Conservation (phyloP, 2,888 invertebrate species). For the Sphaerophoria taeniata region DNA sequence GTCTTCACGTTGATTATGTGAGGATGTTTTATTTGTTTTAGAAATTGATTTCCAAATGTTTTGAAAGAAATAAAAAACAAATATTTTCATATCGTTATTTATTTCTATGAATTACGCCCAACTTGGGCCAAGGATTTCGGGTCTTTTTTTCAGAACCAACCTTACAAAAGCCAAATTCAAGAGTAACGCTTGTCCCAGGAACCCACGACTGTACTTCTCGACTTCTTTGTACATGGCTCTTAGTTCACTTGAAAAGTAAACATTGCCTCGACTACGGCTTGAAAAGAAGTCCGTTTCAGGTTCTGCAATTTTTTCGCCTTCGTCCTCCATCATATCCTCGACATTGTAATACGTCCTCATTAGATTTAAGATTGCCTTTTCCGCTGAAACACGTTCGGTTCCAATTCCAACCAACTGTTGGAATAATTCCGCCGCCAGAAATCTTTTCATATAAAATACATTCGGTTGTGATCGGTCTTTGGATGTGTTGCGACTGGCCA, state of each 20-base stretch:
- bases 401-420: constrained; percentile 87
- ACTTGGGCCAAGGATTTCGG: constrained; percentile 75
- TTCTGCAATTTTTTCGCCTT: not conserved
- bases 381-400: constrained; percentile 87
- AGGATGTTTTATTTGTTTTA: constrained; percentile 80
- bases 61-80: not conserved
- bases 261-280: constrained; percentile 76
- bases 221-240: constrained; percentile 83
- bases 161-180: constrained; percentile 87
- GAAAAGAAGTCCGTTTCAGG: constrained; percentile 11
- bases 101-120: not conserved
- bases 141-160: constrained; percentile 85
- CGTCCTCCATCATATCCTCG: constrained; percentile 53
- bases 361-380: constrained; percentile 85
- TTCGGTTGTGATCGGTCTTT: constrained; percentile 71
- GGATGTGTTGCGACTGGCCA: constrained; percentile 78
- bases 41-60: no score
- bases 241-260: constrained; percentile 81
- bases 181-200: constrained; percentile 86
- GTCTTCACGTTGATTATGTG: constrained; percentile 80
- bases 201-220: constrained; percentile 85
- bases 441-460: constrained; percentile 85
- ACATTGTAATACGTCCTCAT: constrained; percentile 81
- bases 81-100: no score
- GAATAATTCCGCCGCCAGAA: constrained; percentile 86